phyloP scores from a whole-genome alignment of 2,113 vertebrate genomes.

The Limnothrissa miodon region DNA sequence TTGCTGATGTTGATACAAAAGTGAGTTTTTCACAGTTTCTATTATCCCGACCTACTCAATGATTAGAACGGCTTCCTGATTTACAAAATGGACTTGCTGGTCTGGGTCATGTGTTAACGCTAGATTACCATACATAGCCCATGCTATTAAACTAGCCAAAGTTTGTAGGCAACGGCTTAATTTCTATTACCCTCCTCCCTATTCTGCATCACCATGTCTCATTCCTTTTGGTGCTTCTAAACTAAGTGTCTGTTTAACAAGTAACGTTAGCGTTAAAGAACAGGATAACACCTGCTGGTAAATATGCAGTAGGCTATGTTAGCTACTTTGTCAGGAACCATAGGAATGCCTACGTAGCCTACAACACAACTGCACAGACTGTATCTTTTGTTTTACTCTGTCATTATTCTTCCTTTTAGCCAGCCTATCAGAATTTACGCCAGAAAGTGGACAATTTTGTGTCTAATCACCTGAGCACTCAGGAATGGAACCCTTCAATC shows the following conservation, averaged over 20 bases:
- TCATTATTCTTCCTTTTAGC: constrained; percentile 62
- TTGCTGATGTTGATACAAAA: constrained; percentile 96
- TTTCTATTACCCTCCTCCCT: background rate
- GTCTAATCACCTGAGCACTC: constrained; percentile 88
- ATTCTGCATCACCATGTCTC: background rate
- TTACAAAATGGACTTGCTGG: background rate
- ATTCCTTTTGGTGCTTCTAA: background rate
- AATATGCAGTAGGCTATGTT: background rate
- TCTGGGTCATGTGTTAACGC: background rate
- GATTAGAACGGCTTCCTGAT: background rate
- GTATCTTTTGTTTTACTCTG: background rate
- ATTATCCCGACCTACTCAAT: background rate
- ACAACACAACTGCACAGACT: background rate
- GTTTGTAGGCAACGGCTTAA: background rate
- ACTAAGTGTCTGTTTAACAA: background rate
- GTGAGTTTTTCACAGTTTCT: constrained; percentile 55
- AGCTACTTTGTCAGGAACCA: background rate
- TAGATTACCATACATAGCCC: background rate
- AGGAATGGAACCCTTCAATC: constrained; percentile 94
- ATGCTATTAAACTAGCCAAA: constrained; percentile 18
- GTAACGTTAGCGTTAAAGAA: too few species aligned
- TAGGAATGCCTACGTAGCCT: background rate
- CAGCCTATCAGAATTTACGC: constrained; percentile 94
- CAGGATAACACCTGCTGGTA: background rate
- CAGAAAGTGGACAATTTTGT: constrained; percentile 99